Conservation (phyloP, 2,113 vertebrate species). For the Dicrurus megarhynchus region DNA sequence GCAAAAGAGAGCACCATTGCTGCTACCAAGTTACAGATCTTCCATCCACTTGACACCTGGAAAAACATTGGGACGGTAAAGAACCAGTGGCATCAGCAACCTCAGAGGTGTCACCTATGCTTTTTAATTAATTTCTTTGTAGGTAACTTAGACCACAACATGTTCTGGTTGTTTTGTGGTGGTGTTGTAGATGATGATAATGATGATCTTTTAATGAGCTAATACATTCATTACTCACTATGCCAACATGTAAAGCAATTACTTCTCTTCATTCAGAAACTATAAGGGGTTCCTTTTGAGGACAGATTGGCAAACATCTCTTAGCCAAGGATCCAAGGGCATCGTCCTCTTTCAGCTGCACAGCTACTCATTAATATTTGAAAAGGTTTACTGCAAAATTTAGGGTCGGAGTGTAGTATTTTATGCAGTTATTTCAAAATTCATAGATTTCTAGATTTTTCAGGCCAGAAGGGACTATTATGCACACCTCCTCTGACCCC, state of each 20-base stretch:
- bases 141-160: background rate
- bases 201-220: background rate
- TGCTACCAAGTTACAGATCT: background rate
- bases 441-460: conserved; percentile 21
- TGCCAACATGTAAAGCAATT: background rate
- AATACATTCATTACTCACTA: background rate
- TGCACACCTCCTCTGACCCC: background rate
- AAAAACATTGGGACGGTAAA: background rate
- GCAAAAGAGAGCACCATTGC: background rate
- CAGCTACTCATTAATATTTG: conserved; percentile 40
- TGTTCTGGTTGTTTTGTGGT: background rate
- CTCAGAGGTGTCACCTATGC: background rate
- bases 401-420: background rate
- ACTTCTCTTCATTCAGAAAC: background rate
- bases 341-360: background rate
- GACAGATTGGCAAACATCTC: background rate
- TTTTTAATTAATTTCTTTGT: background rate
- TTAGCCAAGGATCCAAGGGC: background rate
- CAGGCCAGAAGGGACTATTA: conserved; percentile 10
- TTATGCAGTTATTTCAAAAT: conserved; percentile 45
- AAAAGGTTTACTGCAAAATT: conserved; percentile 27
- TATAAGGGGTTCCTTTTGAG: background rate
- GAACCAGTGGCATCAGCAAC: background rate
- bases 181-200: background rate
- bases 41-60: background rate